Base-by-base conservation (phyloP, 1,140 invertebrate genomes). In the Drosophila lowei region DNA sequence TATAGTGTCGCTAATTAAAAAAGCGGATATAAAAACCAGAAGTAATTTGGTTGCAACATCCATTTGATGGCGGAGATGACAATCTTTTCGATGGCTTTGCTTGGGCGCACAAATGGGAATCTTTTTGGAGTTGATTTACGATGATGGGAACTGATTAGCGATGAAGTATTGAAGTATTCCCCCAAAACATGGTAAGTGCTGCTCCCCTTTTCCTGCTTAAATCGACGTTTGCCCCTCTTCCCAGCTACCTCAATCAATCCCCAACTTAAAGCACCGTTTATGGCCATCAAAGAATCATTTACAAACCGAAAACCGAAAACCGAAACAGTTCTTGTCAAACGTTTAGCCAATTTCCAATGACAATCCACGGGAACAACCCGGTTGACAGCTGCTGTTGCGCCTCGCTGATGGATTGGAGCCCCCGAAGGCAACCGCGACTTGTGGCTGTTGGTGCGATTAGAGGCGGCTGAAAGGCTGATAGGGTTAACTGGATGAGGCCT, bases 1-100 rank as follows among this genome's bases (percentile, higher is more conserved):
- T 86, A 61, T 63, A 77, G 67, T 68, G 55, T 61, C 68, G 85
- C 73, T 86, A 85, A 85, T 86, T 88, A 85, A 83, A 74, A 60
- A 47, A 57, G 59, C 58, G 67, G 53, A 67, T 62, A 59, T 49
- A 16, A 34, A 58, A 38, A 60, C 48, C 63, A 56, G 70, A 68
- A 73, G 53, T 63, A 53, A 73, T 56, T 73, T 72, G 52, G 43
- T n/a, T 15, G 28, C 28, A 43, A 44, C 64, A 68, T 68, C 67
- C 48, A 56, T 68, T 68, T 68, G 67, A 68, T 49, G 65, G 34
- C 15, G 0, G 34, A 1, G 34, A 38, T 38, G 11, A 4, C 11
- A 38, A 38, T 38, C 34, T 13, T 38, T 13, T 13, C 11, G 34
- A 13, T 38, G 8, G 30, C 8, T 34, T 34, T 34, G 15, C 9